These are phyloP conservation scores for Lasioglossum malachurum DNA, from an alignment of 2,888 invertebrate species.

Conservation along the genomic window DNA sequence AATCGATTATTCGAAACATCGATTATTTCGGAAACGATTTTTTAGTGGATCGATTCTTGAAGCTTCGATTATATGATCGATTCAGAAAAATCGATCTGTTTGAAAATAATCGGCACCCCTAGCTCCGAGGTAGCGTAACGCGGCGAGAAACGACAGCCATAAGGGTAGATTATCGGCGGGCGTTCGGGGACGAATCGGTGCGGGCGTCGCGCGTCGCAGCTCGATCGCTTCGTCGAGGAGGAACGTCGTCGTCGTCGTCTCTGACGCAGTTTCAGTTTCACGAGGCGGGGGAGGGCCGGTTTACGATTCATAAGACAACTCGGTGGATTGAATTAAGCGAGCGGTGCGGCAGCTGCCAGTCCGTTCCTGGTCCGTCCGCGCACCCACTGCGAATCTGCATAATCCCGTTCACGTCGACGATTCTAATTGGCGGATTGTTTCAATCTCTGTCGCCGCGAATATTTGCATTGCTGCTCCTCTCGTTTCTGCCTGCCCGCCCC, in stretches of 20 bases:
- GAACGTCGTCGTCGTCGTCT: slow-evolving; percentile 14
- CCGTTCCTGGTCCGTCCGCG: slow-evolving; percentile 70
- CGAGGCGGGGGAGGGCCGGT: slow-evolving; percentile 70
- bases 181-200: slow-evolving; percentile 32
- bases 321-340: slow-evolving; percentile 83
- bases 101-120: too few relatives aligned
- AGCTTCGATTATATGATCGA: too few relatives aligned
- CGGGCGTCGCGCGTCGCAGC: slow-evolving; percentile 14
- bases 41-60: too few relatives aligned
- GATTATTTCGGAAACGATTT: too few relatives aligned
- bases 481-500: slow-evolving; percentile 19
- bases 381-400: slow-evolving; percentile 82
- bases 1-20: too few relatives aligned
- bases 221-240: slow-evolving; percentile 17
- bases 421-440: slow-evolving; percentile 85
- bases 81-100: too few relatives aligned
- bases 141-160: neutral
- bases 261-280: slow-evolving; percentile 74
- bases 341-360: slow-evolving; percentile 81
- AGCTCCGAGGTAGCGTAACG: neutral
- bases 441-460: slow-evolving; percentile 81
- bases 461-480: slow-evolving; percentile 77
- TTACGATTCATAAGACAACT: slow-evolving; percentile 85
- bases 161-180: slow-evolving; percentile 71
- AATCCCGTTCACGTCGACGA: slow-evolving; percentile 83